Conservation (phyloP, 2,113 vertebrate species). For the Vulpes ferrilata region DNA sequence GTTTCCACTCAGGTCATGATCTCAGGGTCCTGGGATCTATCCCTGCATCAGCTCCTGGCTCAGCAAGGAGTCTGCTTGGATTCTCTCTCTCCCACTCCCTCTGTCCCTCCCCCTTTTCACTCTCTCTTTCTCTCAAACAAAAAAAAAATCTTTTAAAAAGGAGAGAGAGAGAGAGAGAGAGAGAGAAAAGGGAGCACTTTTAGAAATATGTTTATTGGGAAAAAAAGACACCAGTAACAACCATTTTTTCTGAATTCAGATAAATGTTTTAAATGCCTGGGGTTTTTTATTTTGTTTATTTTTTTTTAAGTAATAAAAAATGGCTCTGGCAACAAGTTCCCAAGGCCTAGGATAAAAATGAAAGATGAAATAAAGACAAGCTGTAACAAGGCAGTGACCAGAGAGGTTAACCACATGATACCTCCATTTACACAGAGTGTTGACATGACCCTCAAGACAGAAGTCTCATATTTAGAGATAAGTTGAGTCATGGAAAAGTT, state of each 20-base stretch:
- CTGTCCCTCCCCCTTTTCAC: neutral
- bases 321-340: neutral
- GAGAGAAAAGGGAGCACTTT: neutral
- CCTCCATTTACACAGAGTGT: neutral
- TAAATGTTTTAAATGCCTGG: neutral
- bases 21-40: neutral
- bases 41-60: neutral
- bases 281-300: neutral
- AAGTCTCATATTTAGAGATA: neutral
- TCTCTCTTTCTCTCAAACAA: neutral
- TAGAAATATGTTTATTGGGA: neutral
- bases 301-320: neutral
- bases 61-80: neutral
- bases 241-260: neutral
- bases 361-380: neutral
- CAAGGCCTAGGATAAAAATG: neutral
- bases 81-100: neutral
- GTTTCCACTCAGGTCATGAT: neutral
- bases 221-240: neutral
- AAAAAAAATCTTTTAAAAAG: neutral
- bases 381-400: neutral
- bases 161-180: neutral
- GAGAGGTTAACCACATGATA: accelerated
- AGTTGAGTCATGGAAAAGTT: neutral
- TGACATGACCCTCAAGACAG: neutral